phyloP scores from a whole-genome alignment of 92 coral and sea anemone species.

The Epizoanthus ramosus region DNA sequence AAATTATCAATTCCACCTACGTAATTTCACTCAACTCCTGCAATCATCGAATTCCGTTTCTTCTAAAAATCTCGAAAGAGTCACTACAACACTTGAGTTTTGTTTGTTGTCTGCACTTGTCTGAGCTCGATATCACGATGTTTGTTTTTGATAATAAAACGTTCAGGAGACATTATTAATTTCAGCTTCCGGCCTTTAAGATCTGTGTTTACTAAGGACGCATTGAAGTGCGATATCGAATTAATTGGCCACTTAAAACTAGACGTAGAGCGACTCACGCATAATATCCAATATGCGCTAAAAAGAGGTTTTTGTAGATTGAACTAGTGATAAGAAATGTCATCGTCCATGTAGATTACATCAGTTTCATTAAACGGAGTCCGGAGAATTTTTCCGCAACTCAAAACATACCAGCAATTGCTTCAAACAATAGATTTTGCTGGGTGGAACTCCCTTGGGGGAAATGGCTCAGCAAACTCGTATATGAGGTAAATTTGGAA shows the following conservation, averaged over 20 bases:
- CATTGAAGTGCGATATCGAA: constrained; percentile 8
- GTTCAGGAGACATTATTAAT: background rate
- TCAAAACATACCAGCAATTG: constrained; percentile 1
- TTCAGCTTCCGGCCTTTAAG: background rate
- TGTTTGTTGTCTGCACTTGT: too few relatives aligned
- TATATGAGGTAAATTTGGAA: constrained; percentile 20
- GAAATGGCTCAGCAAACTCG: constrained; percentile 12
- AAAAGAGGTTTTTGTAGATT: background rate
- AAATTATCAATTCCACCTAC: too few relatives aligned
- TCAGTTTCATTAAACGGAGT: background rate
- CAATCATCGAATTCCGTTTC: too few relatives aligned
- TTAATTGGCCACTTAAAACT: constrained; percentile 13
- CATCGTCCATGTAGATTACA: background rate
- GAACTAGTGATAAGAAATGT: too few relatives aligned
- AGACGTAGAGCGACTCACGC: background rate
- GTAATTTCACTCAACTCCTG: too few relatives aligned
- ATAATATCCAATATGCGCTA: background rate
- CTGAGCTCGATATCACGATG: too few relatives aligned
- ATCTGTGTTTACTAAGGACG: background rate
- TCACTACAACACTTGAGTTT: too few relatives aligned
- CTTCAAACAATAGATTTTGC: constrained; percentile 14
- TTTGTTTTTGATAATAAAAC: too few relatives aligned
- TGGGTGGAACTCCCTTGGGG: constrained; percentile 36
- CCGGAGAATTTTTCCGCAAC: background rate
- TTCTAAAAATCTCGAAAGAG: too few relatives aligned